Percentiles rank a stretch among this genome's conserved stretches.
phyloP scores from a whole-genome alignment of 2,113 vertebrate genomes.

The Sardina pilchardus region DNA sequence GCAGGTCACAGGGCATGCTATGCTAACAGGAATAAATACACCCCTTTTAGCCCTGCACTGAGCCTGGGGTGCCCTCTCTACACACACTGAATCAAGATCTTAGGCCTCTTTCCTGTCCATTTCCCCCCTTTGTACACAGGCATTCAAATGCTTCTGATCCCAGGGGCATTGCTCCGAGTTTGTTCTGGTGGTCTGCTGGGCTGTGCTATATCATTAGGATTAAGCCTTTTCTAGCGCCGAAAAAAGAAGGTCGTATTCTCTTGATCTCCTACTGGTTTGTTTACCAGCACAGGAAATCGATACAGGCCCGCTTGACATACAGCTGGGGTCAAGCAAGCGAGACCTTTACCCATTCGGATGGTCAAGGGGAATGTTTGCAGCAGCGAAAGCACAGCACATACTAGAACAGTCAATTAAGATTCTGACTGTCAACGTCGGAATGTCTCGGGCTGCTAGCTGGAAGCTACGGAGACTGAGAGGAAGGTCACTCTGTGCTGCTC shows the following conservation, averaged over 20 bases:
- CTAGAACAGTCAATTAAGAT: slow-evolving; percentile 3
- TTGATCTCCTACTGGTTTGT: background rate
- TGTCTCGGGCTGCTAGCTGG: background rate
- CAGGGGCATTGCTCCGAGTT: background rate
- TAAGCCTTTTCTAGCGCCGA: background rate
- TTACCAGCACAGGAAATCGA: slow-evolving; percentile 10
- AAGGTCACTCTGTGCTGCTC: background rate
- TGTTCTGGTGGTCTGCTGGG: background rate
- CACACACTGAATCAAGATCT: background rate
- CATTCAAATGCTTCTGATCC: background rate
- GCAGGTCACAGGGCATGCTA: background rate
- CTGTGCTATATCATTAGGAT: background rate
- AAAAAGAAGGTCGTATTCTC: background rate
- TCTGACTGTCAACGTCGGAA: background rate
- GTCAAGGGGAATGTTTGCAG: background rate
- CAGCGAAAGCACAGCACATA: background rate
- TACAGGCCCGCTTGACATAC: background rate
- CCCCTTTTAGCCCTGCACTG: background rate
- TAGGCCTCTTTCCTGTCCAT: background rate
- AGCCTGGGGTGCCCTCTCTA: background rate
- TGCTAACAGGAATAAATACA: background rate
- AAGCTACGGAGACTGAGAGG: background rate
- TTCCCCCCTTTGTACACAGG: background rate
- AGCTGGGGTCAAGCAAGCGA: background rate
- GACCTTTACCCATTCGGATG: background rate